Evolutionary conservation across 2,888 invertebrate species (phyloP), one percentile per base, ranked within the genome.

Genomic region (Brachypalpus laphriformis): DNA sequence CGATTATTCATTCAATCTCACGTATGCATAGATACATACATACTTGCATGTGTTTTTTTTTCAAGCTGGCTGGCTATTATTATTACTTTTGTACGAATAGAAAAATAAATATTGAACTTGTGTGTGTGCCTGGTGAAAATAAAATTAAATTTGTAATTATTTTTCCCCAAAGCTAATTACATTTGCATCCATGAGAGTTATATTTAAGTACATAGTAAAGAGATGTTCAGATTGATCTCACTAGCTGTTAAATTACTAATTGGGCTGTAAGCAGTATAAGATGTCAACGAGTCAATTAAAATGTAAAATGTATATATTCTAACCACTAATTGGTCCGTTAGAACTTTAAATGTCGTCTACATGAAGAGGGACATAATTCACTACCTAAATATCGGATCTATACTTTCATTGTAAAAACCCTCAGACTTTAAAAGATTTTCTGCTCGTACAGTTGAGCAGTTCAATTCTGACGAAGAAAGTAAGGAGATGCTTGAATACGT

Each of bases 41-140:
- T 57, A 5, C 49, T 57, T 47, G 4, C 14, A 63, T 72, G 61
- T 51, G 51, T 2, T 49, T 25, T 49, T 54, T 71, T 61, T 18
- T 61, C 51, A n/a, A n/a, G 20, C 18, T 14, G 25, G 28, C 25
- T 31, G 25, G 6, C 20, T 51, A 20, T 40, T 37, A 28, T 37
- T 49, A 28, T 28, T 40, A 57, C 49, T 22, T 47, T 49, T 28
- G 37, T 18, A 18, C 31, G 42, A 56, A 18, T 16, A n/a, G n/a
- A n/a, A 9, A 6, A 34, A 34, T 34, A 31, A 20, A 45, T n/a
- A n/a, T 49, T 34, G 59, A 25, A 28, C 8, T 71, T 54, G 9
- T 22, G 22, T 28, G 14, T 28, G 14, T 34, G 34, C 34, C 20
- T 49, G 14, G 1, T 42, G 14, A 4, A 14, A 42, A 42, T 16